Base-by-base conservation (phyloP, 2,113 vertebrate species). In the Barnardius zonarius region DNA sequence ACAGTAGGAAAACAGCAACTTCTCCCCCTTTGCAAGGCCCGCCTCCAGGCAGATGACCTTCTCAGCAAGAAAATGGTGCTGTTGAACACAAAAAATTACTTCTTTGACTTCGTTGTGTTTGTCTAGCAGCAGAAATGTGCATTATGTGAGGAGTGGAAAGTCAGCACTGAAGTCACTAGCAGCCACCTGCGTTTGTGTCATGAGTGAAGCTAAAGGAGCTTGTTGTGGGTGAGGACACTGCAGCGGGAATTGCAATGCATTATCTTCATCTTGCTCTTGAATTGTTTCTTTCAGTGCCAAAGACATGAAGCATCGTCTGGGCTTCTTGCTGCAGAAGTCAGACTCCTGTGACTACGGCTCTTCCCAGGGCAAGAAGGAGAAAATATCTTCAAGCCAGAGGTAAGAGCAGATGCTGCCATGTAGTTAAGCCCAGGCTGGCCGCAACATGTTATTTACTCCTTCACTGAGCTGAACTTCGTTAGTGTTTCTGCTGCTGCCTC, bases 251-350 rank as follows among this genome's bases (percentile, higher is more conserved):
- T 61, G 46, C 41, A 93, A 41, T 3, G 16, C 9, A 3, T 28
- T 33, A 33, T 41, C 77, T 88, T 89, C 20, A 84, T 48, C 77
- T 75, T 6, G 2, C 68, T 37, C 68, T 48, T 48, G 18, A 39
- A 67, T 93, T n/a, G 30, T 93, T 89, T 80, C 63, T 75, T 64
- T 28, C 97, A 99, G 99, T 62, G 99, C 99, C 77, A 99, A 99
- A 97, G 99, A 99, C 82, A 99, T 99, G 98, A 99, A 99, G 88
- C 98, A 99, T 95, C 98, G 99, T 63, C 98, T 99, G 33, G 99
- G 98, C 43, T 98, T 98, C 88, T 95, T 99, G 70, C 98, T 99
- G 67, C 99, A 99, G 94, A 99, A 98, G 95, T 97, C 99, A 14
- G 99, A 99, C 12, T 98, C 98, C 46, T 97, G 97, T 22, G 98